Base-by-base conservation (phyloP, 2,888 invertebrate genomes). In the Catocala nupta region DNA sequence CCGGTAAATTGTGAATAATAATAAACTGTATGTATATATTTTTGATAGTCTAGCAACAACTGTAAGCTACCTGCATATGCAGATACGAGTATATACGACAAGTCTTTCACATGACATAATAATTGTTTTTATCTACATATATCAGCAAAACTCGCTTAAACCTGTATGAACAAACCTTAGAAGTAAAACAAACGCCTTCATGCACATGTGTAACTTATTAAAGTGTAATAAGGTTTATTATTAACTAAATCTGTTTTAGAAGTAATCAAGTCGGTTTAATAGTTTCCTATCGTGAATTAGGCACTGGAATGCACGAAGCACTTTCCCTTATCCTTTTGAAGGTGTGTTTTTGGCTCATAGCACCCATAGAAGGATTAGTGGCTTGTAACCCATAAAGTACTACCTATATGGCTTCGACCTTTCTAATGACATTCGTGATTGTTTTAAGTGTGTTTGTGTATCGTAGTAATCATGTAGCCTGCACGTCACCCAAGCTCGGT, bases 311-410 rank as follows among this genome's bases (percentile, higher is more conserved):
- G 83, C 73, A 59, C 70, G 71, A 67, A 81, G 70, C 80, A 86
- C 85, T 85, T 85, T 85, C 80, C 77, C 71, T 81, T 82, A 82
- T 82, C 81, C 77, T 77, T 69, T 25, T 12, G 34, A 45, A 60
- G 55, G 60, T 47, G 51, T 53, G 48, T 3, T 62, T 64, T 70
- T 51, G 57, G 59, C 45, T 58, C 56, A 52, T 43, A 45, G 45
- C 12, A 8, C 39, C 63, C 58, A 11, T 63, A 57, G 1, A 44
- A 9, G 55, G 55, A 51, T 65, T 48, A 49, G 39, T 48, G 10
- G 36, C 6, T 50, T 25, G 47, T 43, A 12, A 16, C 5, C 62
- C 49, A 55, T 56, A 55, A 13, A 50, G 34, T 34, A 5, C 1
- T 39, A n/a, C 10, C 9, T 8, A 43, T 55, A 52, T 42, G 53